Conservation (phyloP, 2,113 vertebrate genomes). For the Condylura cristata region DNA sequence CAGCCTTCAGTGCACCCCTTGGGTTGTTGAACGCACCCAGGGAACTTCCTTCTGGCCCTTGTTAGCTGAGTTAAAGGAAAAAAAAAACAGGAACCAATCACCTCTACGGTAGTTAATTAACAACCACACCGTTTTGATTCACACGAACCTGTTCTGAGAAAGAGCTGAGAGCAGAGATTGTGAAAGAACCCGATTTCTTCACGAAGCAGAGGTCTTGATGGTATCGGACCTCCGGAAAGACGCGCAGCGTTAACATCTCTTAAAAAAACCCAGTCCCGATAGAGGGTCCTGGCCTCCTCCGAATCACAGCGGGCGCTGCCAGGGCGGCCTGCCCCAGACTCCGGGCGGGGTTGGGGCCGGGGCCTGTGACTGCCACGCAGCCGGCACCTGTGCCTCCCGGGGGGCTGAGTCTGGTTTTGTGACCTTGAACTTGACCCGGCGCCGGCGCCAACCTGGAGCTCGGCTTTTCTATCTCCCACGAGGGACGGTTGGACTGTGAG, state of each 20-base stretch:
- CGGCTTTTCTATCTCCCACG: slow-evolving; percentile 60
- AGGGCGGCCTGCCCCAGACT: fast-evolving
- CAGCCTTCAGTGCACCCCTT: background rate
- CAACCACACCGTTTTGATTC: slow-evolving; percentile 84
- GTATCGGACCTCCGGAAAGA: slow-evolving; percentile 69
- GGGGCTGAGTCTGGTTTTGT: background rate
- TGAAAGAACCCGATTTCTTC: slow-evolving; percentile 75
- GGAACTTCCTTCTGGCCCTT: slow-evolving; percentile 64
- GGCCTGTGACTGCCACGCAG: background rate
- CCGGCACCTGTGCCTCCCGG: fast-evolving
- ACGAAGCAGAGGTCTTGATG: slow-evolving; percentile 62
- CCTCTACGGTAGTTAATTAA: slow-evolving; percentile 85
- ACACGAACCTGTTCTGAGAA: slow-evolving; percentile 62
- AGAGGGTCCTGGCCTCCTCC: fast-evolving
- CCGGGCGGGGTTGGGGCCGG: background rate
- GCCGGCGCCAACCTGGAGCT: background rate
- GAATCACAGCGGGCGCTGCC: background rate
- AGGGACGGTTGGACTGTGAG: slow-evolving; percentile 61
- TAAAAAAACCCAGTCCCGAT: background rate
- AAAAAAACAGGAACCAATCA: slow-evolving; percentile 83
- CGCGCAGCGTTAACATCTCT: slow-evolving; percentile 55
- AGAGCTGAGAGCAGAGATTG: slow-evolving; percentile 83
- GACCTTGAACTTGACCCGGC: background rate
- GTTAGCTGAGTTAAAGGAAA: background rate
- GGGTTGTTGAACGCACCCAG: background rate